Conservation (phyloP, 2,888 invertebrate genomes). For the Antitype chi region DNA sequence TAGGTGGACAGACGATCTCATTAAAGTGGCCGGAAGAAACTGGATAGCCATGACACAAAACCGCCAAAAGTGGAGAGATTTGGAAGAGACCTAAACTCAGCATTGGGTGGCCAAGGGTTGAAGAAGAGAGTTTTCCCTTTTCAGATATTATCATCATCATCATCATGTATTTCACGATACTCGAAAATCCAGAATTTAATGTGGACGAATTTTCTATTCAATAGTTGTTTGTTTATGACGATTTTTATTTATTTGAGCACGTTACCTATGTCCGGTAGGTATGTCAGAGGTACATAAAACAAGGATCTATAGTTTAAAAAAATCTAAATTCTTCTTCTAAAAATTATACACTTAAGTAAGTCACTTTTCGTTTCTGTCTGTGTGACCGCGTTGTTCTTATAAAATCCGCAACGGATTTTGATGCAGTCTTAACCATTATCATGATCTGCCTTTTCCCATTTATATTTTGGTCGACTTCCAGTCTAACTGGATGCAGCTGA, state of each 20-base stretch:
- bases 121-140: no score
- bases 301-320: not conserved
- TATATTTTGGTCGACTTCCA: no score
- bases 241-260: not conserved
- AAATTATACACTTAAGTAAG: not conserved
- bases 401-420: not conserved
- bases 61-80: no score
- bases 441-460: no score
- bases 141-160: no score
- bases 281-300: not conserved
- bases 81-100: no score
- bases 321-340: not conserved
- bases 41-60: no score
- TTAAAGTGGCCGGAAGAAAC: no score
- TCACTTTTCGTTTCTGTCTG: not conserved
- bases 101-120: no score
- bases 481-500: no score
- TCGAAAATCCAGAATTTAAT: not conserved
- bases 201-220: not conserved
- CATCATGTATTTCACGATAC: no score
- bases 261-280: not conserved
- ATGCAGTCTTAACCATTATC: not conserved
- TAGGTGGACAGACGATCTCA: no score
- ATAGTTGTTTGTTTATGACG: not conserved
- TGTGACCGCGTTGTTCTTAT: not conserved